phyloP scores from a whole-genome alignment of 2,113 vertebrate species.

The Cynopterus brachyotis region DNA sequence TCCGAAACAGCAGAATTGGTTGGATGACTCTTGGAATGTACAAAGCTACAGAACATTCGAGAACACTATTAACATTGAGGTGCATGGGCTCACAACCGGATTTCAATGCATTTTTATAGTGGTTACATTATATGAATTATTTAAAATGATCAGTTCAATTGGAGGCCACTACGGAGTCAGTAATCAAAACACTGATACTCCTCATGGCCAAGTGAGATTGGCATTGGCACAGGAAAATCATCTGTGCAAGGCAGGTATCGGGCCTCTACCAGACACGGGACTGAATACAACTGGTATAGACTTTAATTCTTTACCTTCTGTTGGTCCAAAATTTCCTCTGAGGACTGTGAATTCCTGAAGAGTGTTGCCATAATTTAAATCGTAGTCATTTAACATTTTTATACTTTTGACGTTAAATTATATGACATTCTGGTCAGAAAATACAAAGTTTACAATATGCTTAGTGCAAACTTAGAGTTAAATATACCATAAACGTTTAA shows the following conservation, averaged over 20 bases:
- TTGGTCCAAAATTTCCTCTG: rapidly evolving
- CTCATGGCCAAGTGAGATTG: neutral
- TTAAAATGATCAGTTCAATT: neutral
- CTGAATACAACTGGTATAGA: too few relatives aligned
- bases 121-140: neutral
- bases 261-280: neutral
- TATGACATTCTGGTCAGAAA: neutral
- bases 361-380: neutral
- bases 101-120: neutral
- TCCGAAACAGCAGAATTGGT: neutral
- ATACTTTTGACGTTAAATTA: neutral
- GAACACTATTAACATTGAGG: neutral
- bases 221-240: neutral
- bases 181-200: neutral
- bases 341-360: neutral
- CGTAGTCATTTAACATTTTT: neutral
- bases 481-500: neutral
- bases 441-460: neutral
- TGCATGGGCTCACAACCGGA: neutral
- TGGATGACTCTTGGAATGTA: neutral
- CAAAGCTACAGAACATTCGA: neutral
- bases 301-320: neutral
- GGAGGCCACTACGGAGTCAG: neutral
- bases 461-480: neutral
- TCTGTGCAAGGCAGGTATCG: neutral